Percentiles rank a stretch among this genome's conserved stretches.
phyloP scores from a whole-genome alignment of 2,797 vertebrate species.

The Euthynnus affinis region DNA sequence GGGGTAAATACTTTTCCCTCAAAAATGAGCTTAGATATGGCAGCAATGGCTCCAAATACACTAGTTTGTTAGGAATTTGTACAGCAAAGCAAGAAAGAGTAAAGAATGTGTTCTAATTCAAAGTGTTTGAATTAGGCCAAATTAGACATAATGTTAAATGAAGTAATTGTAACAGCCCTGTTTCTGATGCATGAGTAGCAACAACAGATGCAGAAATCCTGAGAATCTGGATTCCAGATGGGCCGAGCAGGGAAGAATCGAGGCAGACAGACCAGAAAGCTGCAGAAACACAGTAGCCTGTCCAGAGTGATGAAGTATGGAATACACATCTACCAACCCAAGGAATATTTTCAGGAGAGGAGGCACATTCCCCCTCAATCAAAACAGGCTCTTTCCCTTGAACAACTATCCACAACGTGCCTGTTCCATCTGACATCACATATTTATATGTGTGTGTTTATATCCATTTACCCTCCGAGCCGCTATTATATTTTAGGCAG shows the following conservation, averaged over 20 bases:
- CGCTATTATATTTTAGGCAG: background rate
- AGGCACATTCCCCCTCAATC: slow-evolving; percentile 45
- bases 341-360: slow-evolving; percentile 53
- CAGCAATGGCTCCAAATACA: background rate
- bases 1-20: no score
- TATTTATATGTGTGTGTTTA: slow-evolving; percentile 15
- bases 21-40: no score
- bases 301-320: slow-evolving; percentile 39
- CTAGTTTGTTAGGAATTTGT: background rate
- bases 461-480: background rate
- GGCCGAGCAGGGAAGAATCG: slow-evolving; percentile 1
- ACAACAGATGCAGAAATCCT: slow-evolving; percentile 40
- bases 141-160: slow-evolving; percentile 9
- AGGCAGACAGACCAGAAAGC: slow-evolving; percentile 24
- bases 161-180: slow-evolving; percentile 7
- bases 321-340: slow-evolving; percentile 38
- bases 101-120: no score
- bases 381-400: slow-evolving; percentile 50
- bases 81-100: background rate
- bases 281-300: slow-evolving; percentile 29
- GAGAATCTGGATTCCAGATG: slow-evolving; percentile 53
- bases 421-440: slow-evolving; percentile 23
- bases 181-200: slow-evolving; percentile 48
- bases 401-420: slow-evolving; percentile 13
- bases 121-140: background rate